These are phyloP conservation scores for Steromphala cineraria DNA, from an alignment of 2,888 invertebrate species.

Conservation along the genomic window DNA sequence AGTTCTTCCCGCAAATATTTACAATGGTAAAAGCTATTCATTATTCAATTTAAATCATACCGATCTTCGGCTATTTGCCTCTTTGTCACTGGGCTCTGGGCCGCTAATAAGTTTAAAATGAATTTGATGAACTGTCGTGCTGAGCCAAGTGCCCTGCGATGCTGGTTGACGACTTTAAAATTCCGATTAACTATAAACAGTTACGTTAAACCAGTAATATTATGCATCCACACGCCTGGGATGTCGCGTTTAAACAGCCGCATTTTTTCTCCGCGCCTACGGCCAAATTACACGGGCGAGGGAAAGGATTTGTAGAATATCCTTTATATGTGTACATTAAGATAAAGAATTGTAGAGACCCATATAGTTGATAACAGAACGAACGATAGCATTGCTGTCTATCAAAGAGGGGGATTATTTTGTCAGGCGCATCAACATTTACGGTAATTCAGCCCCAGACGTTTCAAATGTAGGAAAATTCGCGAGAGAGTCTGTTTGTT, in stretches of 20 bases:
- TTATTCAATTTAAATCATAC: conserved; percentile 2
- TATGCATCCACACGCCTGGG: conserved; percentile 11
- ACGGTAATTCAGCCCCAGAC: conserved; percentile 2
- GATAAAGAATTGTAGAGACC: conserved; percentile 20
- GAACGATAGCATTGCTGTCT: conserved; percentile 9
- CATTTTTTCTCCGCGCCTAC: conserved; percentile 6
- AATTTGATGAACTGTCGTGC: conserved; percentile 20
- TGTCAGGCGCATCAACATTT: conserved; percentile 1
- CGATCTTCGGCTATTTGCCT: not conserved
- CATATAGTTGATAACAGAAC: conserved; percentile 8
- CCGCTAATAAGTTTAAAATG: conserved; percentile 16
- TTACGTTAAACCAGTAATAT: conserved; percentile 25
- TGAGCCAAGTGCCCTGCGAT: not conserved
- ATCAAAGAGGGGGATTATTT: conserved; percentile 5
- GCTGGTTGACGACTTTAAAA: conserved; percentile 7
- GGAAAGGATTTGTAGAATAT: conserved; percentile 20
- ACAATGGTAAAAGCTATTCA: not conserved
- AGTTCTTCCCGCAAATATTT: not conserved
- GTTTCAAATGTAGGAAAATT: conserved; percentile 14
- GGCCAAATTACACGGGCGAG: not conserved
- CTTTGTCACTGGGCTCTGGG: not conserved
- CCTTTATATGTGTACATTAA: conserved; percentile 21
- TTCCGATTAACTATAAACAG: conserved; percentile 17
- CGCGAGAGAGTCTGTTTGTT: conserved; percentile 17
- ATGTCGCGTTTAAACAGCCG: conserved; percentile 14